Conservation (phyloP, 2,113 vertebrate genomes). For the Corythornis madagascariensis region DNA sequence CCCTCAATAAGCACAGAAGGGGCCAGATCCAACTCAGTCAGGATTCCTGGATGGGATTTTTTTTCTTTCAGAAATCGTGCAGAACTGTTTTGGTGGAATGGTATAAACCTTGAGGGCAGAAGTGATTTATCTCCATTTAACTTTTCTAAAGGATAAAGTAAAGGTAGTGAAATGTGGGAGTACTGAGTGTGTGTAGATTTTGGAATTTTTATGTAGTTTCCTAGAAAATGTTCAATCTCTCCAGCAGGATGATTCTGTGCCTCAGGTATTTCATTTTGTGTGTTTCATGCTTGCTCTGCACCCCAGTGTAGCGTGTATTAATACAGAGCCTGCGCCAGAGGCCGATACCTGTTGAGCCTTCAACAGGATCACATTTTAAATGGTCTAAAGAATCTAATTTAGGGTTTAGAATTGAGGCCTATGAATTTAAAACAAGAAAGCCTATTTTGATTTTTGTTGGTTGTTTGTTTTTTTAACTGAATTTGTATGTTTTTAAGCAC, state of each 20-base stretch:
- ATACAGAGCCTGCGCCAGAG: neutral
- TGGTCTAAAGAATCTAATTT: neutral
- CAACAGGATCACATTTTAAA: neutral
- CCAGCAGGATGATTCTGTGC: neutral
- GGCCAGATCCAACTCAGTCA: neutral
- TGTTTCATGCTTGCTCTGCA: neutral
- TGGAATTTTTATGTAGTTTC: neutral
- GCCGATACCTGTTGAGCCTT: neutral
- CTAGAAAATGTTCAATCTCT: neutral
- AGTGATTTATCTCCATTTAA: neutral
- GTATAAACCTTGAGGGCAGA: constrained; percentile 1
- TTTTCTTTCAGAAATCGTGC: neutral
- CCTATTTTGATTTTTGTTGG: neutral
- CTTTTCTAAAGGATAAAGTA: neutral
- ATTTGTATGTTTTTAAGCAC: neutral
- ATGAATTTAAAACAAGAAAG: neutral
- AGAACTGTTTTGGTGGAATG: constrained; percentile 1
- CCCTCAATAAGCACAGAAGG: neutral
- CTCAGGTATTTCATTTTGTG: neutral
- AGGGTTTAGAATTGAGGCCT: neutral
- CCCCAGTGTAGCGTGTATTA: neutral
- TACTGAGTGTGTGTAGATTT: neutral
- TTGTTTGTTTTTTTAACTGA: neutral
- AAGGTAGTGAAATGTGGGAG: neutral
- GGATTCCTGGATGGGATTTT: neutral